A percentile compares a stretch with the other conserved stretches of the same genome.
These are phyloP conservation scores for Rhabditoides inermis DNA, from an alignment of 2,888 invertebrate genomes.

Conservation along the genomic window DNA sequence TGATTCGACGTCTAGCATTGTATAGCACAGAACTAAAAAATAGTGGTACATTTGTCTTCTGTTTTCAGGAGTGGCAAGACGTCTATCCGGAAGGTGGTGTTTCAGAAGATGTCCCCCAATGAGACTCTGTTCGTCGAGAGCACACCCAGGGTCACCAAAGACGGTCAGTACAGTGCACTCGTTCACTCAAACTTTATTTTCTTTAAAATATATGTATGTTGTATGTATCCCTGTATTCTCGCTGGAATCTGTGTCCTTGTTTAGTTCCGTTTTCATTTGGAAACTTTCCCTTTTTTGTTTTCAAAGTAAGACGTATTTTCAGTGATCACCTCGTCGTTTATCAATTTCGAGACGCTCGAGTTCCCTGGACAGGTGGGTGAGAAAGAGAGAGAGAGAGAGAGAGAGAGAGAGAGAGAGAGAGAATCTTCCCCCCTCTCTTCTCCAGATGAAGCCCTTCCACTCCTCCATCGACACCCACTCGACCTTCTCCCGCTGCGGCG, in stretches of 20 bases:
- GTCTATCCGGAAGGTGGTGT: constrained; percentile 99
- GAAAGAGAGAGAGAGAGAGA: no score
- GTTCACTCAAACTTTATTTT: not conserved
- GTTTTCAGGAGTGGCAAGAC: constrained; percentile 80
- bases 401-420: not conserved
- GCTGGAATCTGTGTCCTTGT: not conserved
- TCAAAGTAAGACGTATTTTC: constrained; percentile 23
- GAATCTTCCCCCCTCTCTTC: not conserved
- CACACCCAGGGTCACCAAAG: constrained; percentile 94
- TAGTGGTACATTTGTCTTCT: not conserved
- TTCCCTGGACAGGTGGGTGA: constrained; percentile 97
- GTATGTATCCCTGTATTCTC: not conserved
- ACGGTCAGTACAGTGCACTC: constrained; percentile 58
- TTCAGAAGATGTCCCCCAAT: constrained; percentile 99
- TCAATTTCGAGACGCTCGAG: constrained; percentile 99
- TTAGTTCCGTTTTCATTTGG: constrained; percentile 4
- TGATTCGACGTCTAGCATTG: not conserved
- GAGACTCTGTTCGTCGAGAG: constrained; percentile 96
- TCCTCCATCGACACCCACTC: constrained; percentile 10
- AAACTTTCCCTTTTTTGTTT: not conserved
- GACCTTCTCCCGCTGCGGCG: constrained; percentile 53
- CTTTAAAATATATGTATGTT: not conserved
- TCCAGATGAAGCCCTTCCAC: constrained; percentile 3
- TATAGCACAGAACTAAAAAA: not conserved
- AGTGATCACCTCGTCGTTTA: constrained; percentile 92